phyloP scores from a whole-genome alignment of 2,888 invertebrate species.

The Caenorhabditis sp. region DNA sequence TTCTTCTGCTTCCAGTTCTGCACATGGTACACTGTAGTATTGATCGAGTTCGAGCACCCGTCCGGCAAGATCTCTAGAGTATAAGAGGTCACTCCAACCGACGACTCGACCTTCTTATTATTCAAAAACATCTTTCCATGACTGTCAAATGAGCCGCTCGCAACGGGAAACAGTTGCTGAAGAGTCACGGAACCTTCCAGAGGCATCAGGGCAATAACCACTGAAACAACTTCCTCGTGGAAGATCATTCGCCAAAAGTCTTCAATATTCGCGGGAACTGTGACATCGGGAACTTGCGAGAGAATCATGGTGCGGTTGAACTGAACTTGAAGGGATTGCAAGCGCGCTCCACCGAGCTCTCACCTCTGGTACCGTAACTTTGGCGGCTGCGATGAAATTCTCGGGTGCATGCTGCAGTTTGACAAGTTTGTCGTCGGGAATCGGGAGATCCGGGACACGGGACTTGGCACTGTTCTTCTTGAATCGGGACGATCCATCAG shows the following conservation, averaged over 20 bases:
- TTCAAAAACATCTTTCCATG: constrained; percentile 66
- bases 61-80: constrained; percentile 58
- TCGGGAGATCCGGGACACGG: constrained; percentile 36
- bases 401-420: constrained; percentile 28
- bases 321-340: too few relatives aligned
- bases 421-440: constrained; percentile 33
- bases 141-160: constrained; percentile 33
- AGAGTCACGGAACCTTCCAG: constrained; percentile 20
- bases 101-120: constrained; percentile 51
- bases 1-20: constrained; percentile 42
- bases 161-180: constrained; percentile 43
- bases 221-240: constrained; percentile 21
- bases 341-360: too few relatives aligned
- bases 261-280: constrained; percentile 20
- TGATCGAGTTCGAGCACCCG: constrained; percentile 57
- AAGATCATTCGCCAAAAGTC: constrained; percentile 59
- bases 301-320: constrained; percentile 37
- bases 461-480: constrained; percentile 22
- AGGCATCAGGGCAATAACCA: constrained; percentile 25
- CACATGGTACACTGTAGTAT: constrained; percentile 28
- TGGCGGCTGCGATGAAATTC: constrained; percentile 31
- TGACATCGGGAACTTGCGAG: constrained; percentile 46
- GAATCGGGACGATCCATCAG: constrained; percentile 5
- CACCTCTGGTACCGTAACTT: constrained; percentile 28
- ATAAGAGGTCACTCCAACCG: constrained; percentile 23